Conservation (phyloP, 2,797 vertebrate species). For the Vireo griseus region DNA sequence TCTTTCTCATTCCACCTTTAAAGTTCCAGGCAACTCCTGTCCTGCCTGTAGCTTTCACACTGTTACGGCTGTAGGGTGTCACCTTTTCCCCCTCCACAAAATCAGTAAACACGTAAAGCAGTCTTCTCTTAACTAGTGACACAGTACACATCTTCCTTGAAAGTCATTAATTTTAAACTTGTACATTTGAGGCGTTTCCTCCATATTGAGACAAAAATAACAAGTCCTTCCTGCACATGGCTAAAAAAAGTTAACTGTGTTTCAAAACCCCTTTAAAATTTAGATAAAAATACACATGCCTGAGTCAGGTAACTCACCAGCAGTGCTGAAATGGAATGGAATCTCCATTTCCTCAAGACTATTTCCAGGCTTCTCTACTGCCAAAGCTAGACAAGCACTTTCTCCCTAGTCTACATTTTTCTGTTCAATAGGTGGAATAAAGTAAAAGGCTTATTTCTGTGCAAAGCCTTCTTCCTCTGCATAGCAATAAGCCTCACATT, state of each 20-base stretch:
- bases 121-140: not conserved
- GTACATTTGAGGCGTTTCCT: not conserved
- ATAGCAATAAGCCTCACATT: not conserved
- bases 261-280: not conserved
- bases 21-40: not conserved
- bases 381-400: not conserved
- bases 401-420: not conserved
- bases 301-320: not conserved
- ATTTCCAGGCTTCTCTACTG: not conserved
- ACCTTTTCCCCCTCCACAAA: not conserved
- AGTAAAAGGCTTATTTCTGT: not conserved
- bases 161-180: rapidly evolving
- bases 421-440: not conserved
- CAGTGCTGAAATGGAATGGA: not conserved
- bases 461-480: not conserved
- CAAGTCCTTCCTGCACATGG: rapidly evolving
- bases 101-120: not conserved
- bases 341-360: not conserved
- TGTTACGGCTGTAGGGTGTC: rapidly evolving
- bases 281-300: not conserved
- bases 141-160: not conserved
- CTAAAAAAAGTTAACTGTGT: not conserved
- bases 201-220: not conserved
- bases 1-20: not conserved
- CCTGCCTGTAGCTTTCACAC: not conserved